Evolutionary conservation across 2,797 vertebrate species (phyloP).

Genomic region (Strix occidentalis): DNA sequence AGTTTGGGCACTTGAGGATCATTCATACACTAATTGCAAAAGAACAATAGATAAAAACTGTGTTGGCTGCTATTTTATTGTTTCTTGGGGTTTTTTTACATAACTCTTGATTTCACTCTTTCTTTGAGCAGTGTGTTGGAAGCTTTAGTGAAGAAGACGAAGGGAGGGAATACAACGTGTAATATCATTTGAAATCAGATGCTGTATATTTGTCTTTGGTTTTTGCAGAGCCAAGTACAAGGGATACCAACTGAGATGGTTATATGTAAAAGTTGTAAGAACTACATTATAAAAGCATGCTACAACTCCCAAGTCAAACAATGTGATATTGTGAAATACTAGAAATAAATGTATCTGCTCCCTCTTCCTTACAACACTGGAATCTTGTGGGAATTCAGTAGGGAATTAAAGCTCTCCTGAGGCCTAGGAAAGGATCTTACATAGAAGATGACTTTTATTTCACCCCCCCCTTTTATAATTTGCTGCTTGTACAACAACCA

Average conservation of each 20-base stretch:
- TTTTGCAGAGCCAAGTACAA: neutral
- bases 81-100: neutral
- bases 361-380: neutral
- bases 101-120: neutral
- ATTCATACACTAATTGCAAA: neutral
- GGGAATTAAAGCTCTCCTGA: neutral
- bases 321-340: neutral
- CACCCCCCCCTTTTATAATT: neutral
- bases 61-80: neutral
- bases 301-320: neutral
- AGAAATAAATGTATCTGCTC: neutral
- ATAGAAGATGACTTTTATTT: neutral
- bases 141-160: neutral
- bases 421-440: neutral
- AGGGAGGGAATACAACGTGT: neutral
- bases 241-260: neutral
- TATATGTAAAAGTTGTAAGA: neutral
- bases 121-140: neutral
- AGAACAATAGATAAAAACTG: neutral
- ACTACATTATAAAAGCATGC: neutral
- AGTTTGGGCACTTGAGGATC: neutral
- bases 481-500: neutral
- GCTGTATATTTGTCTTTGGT: neutral
- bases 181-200: neutral
- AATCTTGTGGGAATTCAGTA: neutral